Evolutionary conservation across 2,113 vertebrate genomes (phyloP), one percentile per base, ranked within the genome.

Genomic region (Cynoglossus semilaevis): DNA sequence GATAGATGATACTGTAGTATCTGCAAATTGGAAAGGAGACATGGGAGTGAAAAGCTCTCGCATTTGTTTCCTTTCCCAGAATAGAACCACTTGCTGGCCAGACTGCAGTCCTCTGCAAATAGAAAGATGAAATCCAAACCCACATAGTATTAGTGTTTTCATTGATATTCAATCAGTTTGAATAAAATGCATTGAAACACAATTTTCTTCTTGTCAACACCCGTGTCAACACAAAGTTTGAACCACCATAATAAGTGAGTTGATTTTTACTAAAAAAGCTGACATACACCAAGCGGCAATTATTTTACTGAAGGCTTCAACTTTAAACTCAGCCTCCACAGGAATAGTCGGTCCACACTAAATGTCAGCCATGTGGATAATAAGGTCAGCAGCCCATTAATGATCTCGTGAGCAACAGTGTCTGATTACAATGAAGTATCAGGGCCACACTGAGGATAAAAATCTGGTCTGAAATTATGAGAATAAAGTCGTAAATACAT

Each of bases 281-380:
- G 43, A 41, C 43, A 55, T 52, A 47, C 56, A 61, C 18, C 58
- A 8, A 47, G 4, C 16, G 15, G 35, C 15, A 49, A 38, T 45
- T 3, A 17, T 65, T 70, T 58, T 44, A 63, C 56, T 48, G 38
- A 67, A 61, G 44, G 53, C 53, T 38, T 54, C 34, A 49, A 56
- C 64, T 80, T 68, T 70, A 77, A 77, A 71, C 42, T 41, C 17
- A 45, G 53, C 58, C 19, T 51, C 56, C 42, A 63, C 72, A 66
- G 57, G 81, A 83, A 82, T 78, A 81, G 75, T 73, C 15, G 11
- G 66, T 58, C 80, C 61, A 77, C 79, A 82, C 79, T 74, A 78
- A 66, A 79, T 76, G 56, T 79, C 70, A 43, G 36, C 46, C 64
- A 58, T 52, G 16, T 19, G 69, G 72, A 71, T 84, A 85, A 85